Evolutionary conservation across 2,113 vertebrate species (phyloP).

Genomic region (Melanerpes aurifrons): DNA sequence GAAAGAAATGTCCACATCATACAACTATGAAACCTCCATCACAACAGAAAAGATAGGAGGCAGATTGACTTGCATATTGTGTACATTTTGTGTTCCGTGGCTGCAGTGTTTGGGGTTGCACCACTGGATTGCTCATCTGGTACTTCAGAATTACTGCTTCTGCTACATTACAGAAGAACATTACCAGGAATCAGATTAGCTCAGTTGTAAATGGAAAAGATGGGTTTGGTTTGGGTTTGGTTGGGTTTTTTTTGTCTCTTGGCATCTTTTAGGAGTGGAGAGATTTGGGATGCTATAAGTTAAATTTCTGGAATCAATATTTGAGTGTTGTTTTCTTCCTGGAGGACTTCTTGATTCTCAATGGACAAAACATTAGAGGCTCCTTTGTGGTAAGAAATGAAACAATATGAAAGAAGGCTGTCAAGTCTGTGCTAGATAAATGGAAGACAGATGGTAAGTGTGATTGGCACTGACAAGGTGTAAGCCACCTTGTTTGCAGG

Average conservation of each 20-base stretch:
- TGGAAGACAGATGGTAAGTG: conserved; percentile 82
- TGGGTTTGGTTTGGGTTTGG: neutral
- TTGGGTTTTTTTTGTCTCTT: neutral
- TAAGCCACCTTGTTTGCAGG: conserved; percentile 75
- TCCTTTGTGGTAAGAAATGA: conserved; percentile 73
- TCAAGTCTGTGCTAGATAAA: conserved; percentile 66
- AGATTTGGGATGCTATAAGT: neutral
- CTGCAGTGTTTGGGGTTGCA: neutral
- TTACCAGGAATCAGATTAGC: neutral
- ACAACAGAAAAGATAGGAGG: neutral
- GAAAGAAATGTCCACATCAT: neutral
- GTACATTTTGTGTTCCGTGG: neutral
- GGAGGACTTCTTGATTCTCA: neutral
- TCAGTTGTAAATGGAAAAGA: neutral
- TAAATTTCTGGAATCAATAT: neutral
- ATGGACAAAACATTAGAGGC: conserved; percentile 43
- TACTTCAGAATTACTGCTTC: neutral
- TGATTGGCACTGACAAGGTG: conserved; percentile 75
- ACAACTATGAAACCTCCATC: neutral
- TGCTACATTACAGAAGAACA: neutral
- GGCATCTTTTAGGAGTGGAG: neutral
- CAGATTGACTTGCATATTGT: neutral
- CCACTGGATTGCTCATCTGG: neutral
- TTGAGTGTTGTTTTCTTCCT: neutral
- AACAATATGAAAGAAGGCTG: conserved; percentile 64